Evolutionary conservation across 92 coral and sea anemone species (phyloP).

Genomic region (Porites cylindrica): DNA sequence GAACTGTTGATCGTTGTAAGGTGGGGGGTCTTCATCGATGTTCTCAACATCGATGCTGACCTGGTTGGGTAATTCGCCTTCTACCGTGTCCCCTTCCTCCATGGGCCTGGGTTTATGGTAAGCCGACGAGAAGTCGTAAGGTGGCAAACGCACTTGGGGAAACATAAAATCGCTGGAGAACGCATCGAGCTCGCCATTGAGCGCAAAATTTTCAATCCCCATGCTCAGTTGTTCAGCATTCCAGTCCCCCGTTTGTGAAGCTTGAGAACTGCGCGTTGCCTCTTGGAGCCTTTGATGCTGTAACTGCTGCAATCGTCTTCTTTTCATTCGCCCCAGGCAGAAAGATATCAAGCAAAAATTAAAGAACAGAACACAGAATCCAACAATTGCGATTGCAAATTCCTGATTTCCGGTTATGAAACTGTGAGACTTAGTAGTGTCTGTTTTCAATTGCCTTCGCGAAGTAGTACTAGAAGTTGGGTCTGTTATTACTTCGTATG

Average conservation of each 20-base stretch:
- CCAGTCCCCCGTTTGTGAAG: slow-evolving; percentile 46
- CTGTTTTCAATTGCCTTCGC: background rate
- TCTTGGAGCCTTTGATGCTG: background rate
- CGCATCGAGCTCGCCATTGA: slow-evolving; percentile 45
- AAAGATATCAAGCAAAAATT: slow-evolving; percentile 43
- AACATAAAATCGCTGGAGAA: slow-evolving; percentile 10
- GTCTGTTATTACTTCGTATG: background rate
- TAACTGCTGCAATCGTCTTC: slow-evolving; percentile 15
- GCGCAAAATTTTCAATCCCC: slow-evolving; percentile 44
- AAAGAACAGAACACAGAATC: slow-evolving; percentile 40
- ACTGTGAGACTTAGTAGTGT: background rate
- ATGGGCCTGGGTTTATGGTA: slow-evolving; percentile 46
- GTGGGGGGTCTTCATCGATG: slow-evolving; percentile 39
- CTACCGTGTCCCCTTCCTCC: background rate
- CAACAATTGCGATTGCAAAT: slow-evolving; percentile 30
- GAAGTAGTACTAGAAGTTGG: background rate
- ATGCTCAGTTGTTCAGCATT: background rate
- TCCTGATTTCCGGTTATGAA: slow-evolving; percentile 37
- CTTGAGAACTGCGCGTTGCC: slow-evolving; percentile 40
- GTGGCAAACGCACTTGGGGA: slow-evolving; percentile 35
- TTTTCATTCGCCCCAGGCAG: slow-evolving; percentile 33
- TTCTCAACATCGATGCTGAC: background rate
- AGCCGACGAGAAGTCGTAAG: slow-evolving; percentile 41
- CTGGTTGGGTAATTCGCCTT: background rate
- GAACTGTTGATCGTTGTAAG: slow-evolving; percentile 30